A percentile compares a stretch with the other conserved stretches of the same genome.
These are phyloP conservation scores for Syngnathus typhle DNA, from an alignment of 2,113 vertebrate species.

Conservation along the genomic window DNA sequence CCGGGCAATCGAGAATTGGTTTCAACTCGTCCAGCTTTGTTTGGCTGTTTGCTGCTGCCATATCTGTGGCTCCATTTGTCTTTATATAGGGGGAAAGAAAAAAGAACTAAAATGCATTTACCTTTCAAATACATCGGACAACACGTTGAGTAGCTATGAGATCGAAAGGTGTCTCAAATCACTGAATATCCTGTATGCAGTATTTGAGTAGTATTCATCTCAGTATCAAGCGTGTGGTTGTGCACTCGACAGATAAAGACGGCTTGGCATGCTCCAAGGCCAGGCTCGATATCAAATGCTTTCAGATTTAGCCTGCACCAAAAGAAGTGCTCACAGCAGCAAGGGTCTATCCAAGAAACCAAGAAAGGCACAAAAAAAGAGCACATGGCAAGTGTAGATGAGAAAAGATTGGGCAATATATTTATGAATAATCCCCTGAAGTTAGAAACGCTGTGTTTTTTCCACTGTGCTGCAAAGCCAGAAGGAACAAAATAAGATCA, in stretches of 20 bases:
- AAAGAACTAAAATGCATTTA: background rate
- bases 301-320: slow-evolving; percentile 28
- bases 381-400: slow-evolving; percentile 25
- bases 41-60: slow-evolving; percentile 30
- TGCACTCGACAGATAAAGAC: slow-evolving; percentile 56
- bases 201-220: slow-evolving; percentile 47
- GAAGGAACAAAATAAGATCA: slow-evolving; percentile 35
- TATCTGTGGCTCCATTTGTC: slow-evolving; percentile 16
- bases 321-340: slow-evolving; percentile 40
- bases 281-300: slow-evolving; percentile 51
- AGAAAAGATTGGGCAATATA: slow-evolving; percentile 57
- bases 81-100: background rate
- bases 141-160: background rate
- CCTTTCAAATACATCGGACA: background rate
- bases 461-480: slow-evolving; percentile 26
- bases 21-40: slow-evolving; percentile 47
- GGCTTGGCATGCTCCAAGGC: slow-evolving; percentile 43
- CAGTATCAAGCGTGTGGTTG: slow-evolving; percentile 45
- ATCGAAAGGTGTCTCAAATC: slow-evolving; percentile 12
- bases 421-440: slow-evolving; percentile 44
- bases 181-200: slow-evolving; percentile 14
- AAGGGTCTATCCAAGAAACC: slow-evolving; percentile 35
- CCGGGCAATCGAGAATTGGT: slow-evolving; percentile 36
- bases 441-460: slow-evolving; percentile 44
- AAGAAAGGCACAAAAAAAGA: background rate